Percentiles rank a stretch among this genome's conserved stretches.
Conservation (phyloP, 2,888 invertebrate genomes). For the Ischnus inquisitorius region DNA sequence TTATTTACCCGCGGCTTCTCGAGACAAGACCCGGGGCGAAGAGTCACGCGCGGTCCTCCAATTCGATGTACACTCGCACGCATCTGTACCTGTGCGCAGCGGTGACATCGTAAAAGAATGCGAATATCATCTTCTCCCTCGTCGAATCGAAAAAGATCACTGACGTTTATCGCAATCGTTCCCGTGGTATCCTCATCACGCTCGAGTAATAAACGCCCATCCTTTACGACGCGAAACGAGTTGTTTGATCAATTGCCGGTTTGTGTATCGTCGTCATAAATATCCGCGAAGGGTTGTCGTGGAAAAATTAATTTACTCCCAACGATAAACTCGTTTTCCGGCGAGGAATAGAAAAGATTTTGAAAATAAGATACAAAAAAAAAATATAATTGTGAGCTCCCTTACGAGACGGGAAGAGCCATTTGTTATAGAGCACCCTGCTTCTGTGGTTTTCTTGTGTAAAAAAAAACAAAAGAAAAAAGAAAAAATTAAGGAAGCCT, state of each 20-base stretch:
- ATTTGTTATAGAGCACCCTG: constrained; percentile 59
- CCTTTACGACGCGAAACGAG: neutral
- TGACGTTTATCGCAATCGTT: neutral
- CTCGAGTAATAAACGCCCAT: constrained; percentile 6
- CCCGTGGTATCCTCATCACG: neutral
- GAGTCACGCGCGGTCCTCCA: neutral
- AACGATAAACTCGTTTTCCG: constrained; percentile 34
- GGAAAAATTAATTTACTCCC: constrained; percentile 43
- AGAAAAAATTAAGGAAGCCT: constrained; percentile 74
- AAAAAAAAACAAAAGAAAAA: constrained; percentile 5
- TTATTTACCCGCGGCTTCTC: constrained; percentile 36
- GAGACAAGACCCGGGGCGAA: constrained; percentile 6
- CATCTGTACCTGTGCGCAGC: neutral
- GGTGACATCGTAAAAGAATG: constrained; percentile 36
- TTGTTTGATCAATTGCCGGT: constrained; percentile 31
- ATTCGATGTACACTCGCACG: constrained; percentile 21
- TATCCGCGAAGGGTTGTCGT: constrained; percentile 5
- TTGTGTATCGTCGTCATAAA: constrained; percentile 24
- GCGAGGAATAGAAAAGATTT: neutral
- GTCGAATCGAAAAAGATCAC: constrained; percentile 6
- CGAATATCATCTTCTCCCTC: constrained; percentile 27
- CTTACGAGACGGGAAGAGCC: constrained; percentile 33
- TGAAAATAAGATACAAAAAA: constrained; percentile 28
- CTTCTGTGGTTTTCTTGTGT: constrained; percentile 45
- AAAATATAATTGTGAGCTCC: constrained; percentile 6